Conservation (phyloP, 2,113 vertebrate genomes). For the Onychostruthus taczanowskii region DNA sequence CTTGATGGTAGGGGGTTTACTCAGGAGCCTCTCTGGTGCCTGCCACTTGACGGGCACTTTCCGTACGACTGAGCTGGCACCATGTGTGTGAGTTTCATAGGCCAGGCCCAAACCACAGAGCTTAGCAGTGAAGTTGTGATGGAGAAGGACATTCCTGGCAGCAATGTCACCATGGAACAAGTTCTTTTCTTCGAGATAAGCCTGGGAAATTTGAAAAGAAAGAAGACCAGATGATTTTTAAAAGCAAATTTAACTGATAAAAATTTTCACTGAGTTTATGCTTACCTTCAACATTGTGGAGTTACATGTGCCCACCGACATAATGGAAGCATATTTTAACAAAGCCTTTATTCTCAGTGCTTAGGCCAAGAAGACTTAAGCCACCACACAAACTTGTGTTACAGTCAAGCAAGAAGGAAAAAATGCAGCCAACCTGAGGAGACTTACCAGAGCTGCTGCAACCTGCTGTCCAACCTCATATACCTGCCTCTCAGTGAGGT, state of each 20-base stretch:
- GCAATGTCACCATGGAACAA: conserved; percentile 88
- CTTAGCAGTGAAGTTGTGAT: conserved; percentile 80
- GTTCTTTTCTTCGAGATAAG: conserved; percentile 85
- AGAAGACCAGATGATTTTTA: not conserved
- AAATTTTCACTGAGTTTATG: not conserved
- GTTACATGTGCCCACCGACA: not conserved
- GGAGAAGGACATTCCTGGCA: conserved; percentile 86
- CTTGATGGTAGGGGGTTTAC: conserved; percentile 69
- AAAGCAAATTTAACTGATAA: not conserved
- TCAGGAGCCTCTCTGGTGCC: conserved; percentile 85
- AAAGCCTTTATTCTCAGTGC: not conserved
- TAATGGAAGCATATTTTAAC: not conserved
- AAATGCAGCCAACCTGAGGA: not conserved
- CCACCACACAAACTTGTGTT: not conserved
- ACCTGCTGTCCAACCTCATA: conserved; percentile 75
- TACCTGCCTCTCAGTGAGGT: conserved; percentile 76
- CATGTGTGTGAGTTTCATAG: conserved; percentile 66
- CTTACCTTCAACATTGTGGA: not conserved
- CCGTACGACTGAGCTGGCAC: conserved; percentile 47
- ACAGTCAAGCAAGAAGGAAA: not conserved
- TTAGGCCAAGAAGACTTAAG: not conserved
- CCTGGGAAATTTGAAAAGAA: conserved; percentile 66
- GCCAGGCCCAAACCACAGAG: conserved; percentile 85
- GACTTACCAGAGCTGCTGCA: conserved; percentile 75
- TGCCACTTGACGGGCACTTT: conserved; percentile 86